phyloP scores from a whole-genome alignment of 2,797 vertebrate genomes.

The Anguilla anguilla region DNA sequence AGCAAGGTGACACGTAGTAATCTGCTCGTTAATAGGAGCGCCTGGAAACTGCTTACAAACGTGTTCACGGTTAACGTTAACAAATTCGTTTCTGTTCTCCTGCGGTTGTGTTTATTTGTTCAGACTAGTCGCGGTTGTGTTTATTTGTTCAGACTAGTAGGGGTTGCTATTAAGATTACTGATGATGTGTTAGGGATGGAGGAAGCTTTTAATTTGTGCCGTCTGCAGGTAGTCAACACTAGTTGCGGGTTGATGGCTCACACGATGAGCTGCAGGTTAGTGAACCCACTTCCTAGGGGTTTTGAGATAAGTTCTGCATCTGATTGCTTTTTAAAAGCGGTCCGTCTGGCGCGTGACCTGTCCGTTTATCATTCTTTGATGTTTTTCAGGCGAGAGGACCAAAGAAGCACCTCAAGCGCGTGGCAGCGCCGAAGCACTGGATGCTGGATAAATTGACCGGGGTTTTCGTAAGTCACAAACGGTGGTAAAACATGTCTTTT shows the following conservation, averaged over 20 bases:
- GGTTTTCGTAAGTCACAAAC: conserved; percentile 83
- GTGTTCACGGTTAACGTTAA: neutral
- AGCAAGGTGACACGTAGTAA: too few relatives aligned
- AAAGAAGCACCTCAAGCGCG: conserved; percentile 98
- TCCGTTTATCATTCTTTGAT: neutral
- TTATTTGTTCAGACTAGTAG: too few relatives aligned
- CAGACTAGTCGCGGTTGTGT: too few relatives aligned
- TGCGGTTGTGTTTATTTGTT: too few relatives aligned
- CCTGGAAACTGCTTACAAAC: neutral
- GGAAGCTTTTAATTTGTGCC: too few relatives aligned
- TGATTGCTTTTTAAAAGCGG: neutral
- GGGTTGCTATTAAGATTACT: too few relatives aligned
- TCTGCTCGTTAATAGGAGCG: neutral
- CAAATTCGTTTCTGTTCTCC: too few relatives aligned
- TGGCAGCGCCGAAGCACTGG: conserved; percentile 97
- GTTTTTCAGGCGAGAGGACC: conserved; percentile 92
- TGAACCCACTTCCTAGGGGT: neutral
- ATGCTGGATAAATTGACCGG: conserved; percentile 98
- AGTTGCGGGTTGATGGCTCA: too few relatives aligned
- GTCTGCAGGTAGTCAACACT: too few relatives aligned
- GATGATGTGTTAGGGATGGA: too few relatives aligned
- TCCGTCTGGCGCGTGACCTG: neutral
- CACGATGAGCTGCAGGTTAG: too few relatives aligned
- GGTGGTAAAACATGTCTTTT: neutral
- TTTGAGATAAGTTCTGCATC: neutral